Percentiles rank a stretch among this genome's conserved stretches.
Conservation (phyloP, 2,113 vertebrate species). For the Phyllostomus discolor region DNA sequence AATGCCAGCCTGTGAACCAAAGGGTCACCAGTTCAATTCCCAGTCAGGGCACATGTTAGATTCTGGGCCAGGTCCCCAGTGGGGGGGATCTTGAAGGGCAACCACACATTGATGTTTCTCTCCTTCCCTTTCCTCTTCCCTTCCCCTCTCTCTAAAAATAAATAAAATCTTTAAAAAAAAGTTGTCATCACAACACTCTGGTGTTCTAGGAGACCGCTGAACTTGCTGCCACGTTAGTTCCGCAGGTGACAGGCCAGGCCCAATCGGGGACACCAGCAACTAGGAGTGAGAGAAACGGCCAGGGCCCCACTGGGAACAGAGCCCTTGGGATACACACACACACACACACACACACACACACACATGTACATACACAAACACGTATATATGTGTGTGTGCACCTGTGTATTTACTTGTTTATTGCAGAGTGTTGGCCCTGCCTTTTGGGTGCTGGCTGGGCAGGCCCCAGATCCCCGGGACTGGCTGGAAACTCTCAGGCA, state of each 20-base stretch:
- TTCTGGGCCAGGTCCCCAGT: too few relatives aligned
- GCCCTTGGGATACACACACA: background rate
- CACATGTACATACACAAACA: too few relatives aligned
- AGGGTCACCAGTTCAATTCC: too few relatives aligned
- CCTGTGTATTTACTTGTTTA: background rate
- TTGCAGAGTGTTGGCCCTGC: background rate
- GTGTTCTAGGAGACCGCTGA: background rate
- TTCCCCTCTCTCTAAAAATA: too few relatives aligned
- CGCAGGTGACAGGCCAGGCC: background rate
- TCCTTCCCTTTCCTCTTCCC: too few relatives aligned
- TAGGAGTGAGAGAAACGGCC: background rate
- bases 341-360: background rate
- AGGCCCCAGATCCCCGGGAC: background rate
- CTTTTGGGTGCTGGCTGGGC: background rate
- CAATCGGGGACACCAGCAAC: too few relatives aligned
- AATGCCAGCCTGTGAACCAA: too few relatives aligned
- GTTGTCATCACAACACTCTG: background rate
- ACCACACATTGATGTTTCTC: too few relatives aligned
- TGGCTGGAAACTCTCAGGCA: background rate
- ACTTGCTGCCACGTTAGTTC: too few relatives aligned
- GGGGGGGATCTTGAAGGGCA: rapidly evolving
- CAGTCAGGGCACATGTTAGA: too few relatives aligned
- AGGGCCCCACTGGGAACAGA: background rate
- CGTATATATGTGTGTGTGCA: too few relatives aligned
- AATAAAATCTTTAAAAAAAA: too few relatives aligned